A percentile compares a stretch with the other conserved stretches of the same genome.
Conservation (phyloP, 1,140 invertebrate species). For the Drosophila bocki region DNA sequence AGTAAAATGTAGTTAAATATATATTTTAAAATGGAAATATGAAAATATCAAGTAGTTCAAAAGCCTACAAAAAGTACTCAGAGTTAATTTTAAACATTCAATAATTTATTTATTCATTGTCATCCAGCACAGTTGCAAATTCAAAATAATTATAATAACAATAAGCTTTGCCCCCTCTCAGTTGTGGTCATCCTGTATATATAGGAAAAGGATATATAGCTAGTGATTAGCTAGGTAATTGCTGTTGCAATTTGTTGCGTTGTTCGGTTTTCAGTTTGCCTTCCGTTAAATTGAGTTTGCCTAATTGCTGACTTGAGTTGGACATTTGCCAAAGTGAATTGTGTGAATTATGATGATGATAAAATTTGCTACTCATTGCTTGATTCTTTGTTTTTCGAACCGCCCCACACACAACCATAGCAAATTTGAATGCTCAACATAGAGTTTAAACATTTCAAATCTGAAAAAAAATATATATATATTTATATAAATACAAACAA, state of each 20-base stretch:
- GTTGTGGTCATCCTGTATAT: constrained; percentile 16
- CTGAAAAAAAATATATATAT: constrained; percentile 26
- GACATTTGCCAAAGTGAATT: constrained; percentile 43
- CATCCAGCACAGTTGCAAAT: constrained; percentile 23
- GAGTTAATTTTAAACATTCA: background rate
- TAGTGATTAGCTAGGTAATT: constrained; percentile 38
- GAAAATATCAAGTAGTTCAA: too few species aligned
- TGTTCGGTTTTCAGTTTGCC: constrained; percentile 44
- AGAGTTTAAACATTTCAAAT: constrained; percentile 72
- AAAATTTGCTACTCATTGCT: constrained; percentile 61
- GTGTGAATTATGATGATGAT: constrained; percentile 47
- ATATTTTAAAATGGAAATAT: background rate
- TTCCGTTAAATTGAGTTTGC: constrained; percentile 47
- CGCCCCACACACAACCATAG: constrained; percentile 54
- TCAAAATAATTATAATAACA: constrained; percentile 1
- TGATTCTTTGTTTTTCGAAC: constrained; percentile 58
- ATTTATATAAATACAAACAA: constrained; percentile 41
- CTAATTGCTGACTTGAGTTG: constrained; percentile 47
- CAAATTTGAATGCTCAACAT: constrained; percentile 80
- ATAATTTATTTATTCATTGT: background rate
- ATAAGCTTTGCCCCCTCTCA: background rate
- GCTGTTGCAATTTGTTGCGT: constrained; percentile 46
- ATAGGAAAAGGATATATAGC: constrained; percentile 14
- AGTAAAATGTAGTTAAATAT: background rate
- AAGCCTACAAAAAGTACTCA: background rate